Conservation (phyloP, 2,113 vertebrate genomes). For the Marcusenius ussheri region DNA sequence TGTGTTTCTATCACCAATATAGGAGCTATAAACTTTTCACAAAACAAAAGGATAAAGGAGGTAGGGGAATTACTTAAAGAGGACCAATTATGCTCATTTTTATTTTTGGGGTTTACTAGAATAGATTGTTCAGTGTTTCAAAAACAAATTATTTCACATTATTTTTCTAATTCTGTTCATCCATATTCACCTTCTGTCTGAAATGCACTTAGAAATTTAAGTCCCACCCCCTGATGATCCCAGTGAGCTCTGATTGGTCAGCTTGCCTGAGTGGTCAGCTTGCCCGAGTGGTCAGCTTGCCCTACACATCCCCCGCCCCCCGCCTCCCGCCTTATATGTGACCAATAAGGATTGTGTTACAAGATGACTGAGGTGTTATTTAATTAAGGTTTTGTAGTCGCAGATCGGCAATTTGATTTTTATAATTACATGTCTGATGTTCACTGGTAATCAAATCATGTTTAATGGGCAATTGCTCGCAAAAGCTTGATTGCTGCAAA, state of each 20-base stretch:
- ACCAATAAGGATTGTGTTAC: neutral
- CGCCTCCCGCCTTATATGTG: neutral
- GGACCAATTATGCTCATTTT: neutral
- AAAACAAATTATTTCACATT: neutral
- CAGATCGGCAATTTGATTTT: slow-evolving; percentile 25
- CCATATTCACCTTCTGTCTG: neutral
- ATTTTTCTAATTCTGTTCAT: neutral
- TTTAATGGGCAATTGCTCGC: slow-evolving; percentile 35
- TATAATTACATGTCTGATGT: slow-evolving; percentile 38
- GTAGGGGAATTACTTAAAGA: neutral
- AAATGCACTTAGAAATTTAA: neutral
- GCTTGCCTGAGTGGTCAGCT: no score
- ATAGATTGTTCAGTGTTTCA: neutral
- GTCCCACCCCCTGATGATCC: neutral
- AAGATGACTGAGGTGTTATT: neutral
- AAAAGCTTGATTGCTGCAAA: slow-evolving; percentile 31
- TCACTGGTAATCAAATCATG: slow-evolving; percentile 33
- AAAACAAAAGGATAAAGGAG: neutral
- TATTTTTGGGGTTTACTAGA: neutral
- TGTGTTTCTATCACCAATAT: neutral
- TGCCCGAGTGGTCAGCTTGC: no score
- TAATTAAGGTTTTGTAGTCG: slow-evolving; percentile 14
- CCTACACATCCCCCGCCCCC: neutral
- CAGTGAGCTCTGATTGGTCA: neutral
- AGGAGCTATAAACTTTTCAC: neutral